Evolutionary conservation across 2,797 vertebrate genomes (phyloP).

Genomic region (Pelodytes ibericus): DNA sequence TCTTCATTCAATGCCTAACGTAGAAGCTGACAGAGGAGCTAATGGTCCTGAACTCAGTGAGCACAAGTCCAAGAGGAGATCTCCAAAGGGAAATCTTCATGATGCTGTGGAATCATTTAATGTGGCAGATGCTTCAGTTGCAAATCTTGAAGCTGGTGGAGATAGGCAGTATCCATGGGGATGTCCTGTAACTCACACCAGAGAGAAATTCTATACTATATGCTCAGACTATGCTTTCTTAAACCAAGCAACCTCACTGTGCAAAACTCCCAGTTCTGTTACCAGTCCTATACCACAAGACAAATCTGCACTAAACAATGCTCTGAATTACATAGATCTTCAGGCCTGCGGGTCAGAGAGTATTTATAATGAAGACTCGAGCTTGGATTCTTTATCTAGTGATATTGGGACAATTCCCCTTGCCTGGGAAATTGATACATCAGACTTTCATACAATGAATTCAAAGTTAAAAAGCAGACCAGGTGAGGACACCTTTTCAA

Average conservation of each 20-base stretch:
- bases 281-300: conserved; percentile 73
- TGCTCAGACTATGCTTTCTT: conserved; percentile 97
- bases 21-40: conserved; percentile 82
- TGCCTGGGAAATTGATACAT: conserved; percentile 97
- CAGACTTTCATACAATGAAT: conserved; percentile 85
- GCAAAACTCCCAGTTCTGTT: conserved; percentile 74
- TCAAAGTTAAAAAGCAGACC: conserved; percentile 82
- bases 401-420: conserved; percentile 81
- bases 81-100: conserved; percentile 63
- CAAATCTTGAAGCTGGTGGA: conserved; percentile 76
- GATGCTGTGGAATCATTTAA: conserved; percentile 71
- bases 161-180: conserved; percentile 90
- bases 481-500: conserved; percentile 68
- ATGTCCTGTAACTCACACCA: conserved; percentile 93
- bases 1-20: conserved; percentile 88
- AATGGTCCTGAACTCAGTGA: conserved; percentile 75
- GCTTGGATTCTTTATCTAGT: conserved; percentile 78
- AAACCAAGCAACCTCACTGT: conserved; percentile 88
- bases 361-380: conserved; percentile 78
- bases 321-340: conserved; percentile 68
- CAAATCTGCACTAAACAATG: conserved; percentile 69
- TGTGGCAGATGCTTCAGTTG: conserved; percentile 68
- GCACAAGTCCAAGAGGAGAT: conserved; percentile 69
- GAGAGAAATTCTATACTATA: conserved; percentile 97
- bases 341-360: conserved; percentile 69